A percentile compares a stretch with the other conserved stretches of the same genome.
Evolutionary conservation across 2,113 vertebrate genomes (phyloP).

Genomic region (Butastur rufipennis): DNA sequence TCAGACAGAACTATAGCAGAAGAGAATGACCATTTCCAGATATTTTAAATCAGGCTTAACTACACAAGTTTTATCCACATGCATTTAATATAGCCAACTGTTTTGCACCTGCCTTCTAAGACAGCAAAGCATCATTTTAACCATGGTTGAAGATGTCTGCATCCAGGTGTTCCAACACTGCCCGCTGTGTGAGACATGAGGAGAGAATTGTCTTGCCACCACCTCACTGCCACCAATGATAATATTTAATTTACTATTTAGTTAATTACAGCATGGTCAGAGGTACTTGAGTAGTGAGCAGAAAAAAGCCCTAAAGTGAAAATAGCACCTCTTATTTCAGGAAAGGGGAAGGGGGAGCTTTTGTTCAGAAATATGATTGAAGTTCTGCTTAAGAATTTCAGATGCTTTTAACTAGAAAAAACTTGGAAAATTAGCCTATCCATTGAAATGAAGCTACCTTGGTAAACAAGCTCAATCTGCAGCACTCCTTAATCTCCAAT

Average conservation of each 20-base stretch:
- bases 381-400: neutral
- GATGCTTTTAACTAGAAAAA: neutral
- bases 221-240: neutral
- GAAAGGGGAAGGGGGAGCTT: neutral
- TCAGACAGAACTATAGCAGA: neutral
- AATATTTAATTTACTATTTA: neutral
- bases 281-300: neutral
- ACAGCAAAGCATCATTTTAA: neutral
- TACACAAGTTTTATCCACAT: neutral
- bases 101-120: neutral
- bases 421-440: neutral
- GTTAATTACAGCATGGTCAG: neutral
- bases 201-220: neutral
- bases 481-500: neutral
- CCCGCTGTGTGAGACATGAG: accelerated
- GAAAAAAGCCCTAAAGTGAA: neutral
- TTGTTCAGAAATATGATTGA: neutral
- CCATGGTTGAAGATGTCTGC: neutral
- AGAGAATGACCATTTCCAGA: neutral
- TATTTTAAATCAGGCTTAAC: neutral
- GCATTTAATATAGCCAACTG: neutral
- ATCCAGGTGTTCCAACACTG: neutral
- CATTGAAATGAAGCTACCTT: neutral
- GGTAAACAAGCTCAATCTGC: neutral
- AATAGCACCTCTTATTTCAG: neutral